Evolutionary conservation across 2,113 vertebrate species (phyloP).

Genomic region (Clarias gariepinus): DNA sequence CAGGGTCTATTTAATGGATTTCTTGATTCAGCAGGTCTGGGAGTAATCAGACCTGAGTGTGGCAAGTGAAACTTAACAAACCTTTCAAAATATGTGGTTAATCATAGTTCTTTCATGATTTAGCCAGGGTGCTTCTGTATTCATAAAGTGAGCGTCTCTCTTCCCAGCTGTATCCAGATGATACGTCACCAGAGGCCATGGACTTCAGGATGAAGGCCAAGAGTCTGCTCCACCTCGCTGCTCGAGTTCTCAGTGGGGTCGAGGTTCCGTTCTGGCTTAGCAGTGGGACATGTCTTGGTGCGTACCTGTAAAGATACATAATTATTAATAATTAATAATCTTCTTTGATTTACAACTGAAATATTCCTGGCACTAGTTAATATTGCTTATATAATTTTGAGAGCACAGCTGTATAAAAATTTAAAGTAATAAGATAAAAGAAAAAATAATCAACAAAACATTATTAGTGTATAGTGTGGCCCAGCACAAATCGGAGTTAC

Average conservation of each 20-base stretch:
- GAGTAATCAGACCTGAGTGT: too few species aligned
- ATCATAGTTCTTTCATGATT: too few species aligned
- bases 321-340: background rate
- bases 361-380: background rate
- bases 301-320: constrained; percentile 31
- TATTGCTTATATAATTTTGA: background rate
- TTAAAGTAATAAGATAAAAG: background rate
- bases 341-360: background rate
- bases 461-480: background rate
- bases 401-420: background rate
- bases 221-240: constrained; percentile 80
- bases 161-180: constrained; percentile 86
- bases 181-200: constrained; percentile 79
- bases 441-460: background rate
- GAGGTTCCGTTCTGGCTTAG: constrained; percentile 92
- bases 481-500: background rate
- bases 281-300: constrained; percentile 95
- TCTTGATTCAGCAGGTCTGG: too few species aligned
- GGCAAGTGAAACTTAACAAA: too few species aligned
- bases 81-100: too few species aligned
- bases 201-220: constrained; percentile 88
- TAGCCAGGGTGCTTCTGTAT: background rate
- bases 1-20: too few species aligned
- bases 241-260: constrained; percentile 74
- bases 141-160: background rate